These are phyloP conservation scores for Lasioglossum figueresi DNA, from an alignment of 2,888 invertebrate species.

Conservation along the genomic window DNA sequence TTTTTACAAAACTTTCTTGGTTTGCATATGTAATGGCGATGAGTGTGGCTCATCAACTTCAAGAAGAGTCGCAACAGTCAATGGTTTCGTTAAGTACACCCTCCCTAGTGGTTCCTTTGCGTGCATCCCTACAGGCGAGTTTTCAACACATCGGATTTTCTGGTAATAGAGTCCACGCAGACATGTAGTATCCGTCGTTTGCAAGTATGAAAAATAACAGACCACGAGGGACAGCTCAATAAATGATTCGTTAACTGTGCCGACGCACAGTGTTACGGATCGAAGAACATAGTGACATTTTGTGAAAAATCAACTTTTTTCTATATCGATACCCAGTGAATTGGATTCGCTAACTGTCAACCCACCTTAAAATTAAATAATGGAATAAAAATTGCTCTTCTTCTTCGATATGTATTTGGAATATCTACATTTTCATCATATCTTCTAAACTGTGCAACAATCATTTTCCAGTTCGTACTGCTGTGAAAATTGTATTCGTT, in stretches of 20 bases:
- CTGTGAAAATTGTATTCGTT: not conserved
- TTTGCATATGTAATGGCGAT: not conserved
- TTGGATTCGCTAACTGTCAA: not conserved
- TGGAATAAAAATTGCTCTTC: no score
- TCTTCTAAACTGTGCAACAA: not conserved
- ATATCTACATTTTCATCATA: not conserved
- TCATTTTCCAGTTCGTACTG: not conserved
- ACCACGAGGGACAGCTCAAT: not conserved
- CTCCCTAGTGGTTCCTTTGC: not conserved
- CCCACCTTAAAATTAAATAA: no score
- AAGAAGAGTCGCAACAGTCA: not conserved
- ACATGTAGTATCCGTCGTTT: not conserved
- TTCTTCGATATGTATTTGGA: no score
- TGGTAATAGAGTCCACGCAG: not conserved
- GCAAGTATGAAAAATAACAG: not conserved
- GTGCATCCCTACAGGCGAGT: not conserved
- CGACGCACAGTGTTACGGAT: not conserved
- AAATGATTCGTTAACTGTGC: not conserved
- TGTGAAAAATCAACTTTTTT: not conserved
- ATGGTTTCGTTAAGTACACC: not conserved
- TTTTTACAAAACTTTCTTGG: not conserved
- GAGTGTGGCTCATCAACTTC: not conserved
- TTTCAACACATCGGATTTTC: not conserved
- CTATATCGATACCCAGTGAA: not conserved
- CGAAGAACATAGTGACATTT: not conserved